Evolutionary conservation across 1,140 invertebrate genomes (phyloP), one percentile per base, ranked within the genome.

Genomic region (Orchestia grillus): DNA sequence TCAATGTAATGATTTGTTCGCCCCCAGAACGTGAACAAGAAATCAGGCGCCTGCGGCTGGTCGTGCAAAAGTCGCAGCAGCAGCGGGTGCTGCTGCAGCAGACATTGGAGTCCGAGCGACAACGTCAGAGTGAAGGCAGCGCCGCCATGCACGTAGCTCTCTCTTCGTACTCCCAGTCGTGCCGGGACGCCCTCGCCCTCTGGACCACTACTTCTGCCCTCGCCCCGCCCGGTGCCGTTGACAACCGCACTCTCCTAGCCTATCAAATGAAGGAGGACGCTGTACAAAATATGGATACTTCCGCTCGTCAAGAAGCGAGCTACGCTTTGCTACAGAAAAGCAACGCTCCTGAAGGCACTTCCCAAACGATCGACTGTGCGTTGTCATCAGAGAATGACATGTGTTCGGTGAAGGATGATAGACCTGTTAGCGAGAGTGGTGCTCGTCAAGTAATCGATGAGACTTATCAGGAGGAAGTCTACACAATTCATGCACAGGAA

Each of bases 1-100:
- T 19, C 19, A 53, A 53, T 53, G 47, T 53, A 53, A 53, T 53
- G 47, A 53, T 53, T 53, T 19, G 47, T 77, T 23, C 28, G 28
- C 36, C 62, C 62, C 62, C 92, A 94, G 92, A 94, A 44, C 92
- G 92, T 6, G 92, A 94, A 44, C 43, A 47, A 47, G 92, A 94
- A 36, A 94, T 94, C 8, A 94, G 44, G 44, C 43, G 44, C 8
- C 92, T 94, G 44, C 92, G 44, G 41, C 44, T 94, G 40, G 92
- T 40, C 3, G 44, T 94, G 43, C 92, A 94, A 40, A 45, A 94
- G 92, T 94, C 92, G 15, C 92, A 45, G 19, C 44, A 44, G 44
- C 92, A 94, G 44, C 92, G 92, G 1, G 92, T 44, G 36, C 6
- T 45, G 41, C 44, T 94, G 44, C 44, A 45, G 43, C 92, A 94